Evolutionary conservation across 1,140 invertebrate species (phyloP).

Genomic region (Leucophenga varia): DNA sequence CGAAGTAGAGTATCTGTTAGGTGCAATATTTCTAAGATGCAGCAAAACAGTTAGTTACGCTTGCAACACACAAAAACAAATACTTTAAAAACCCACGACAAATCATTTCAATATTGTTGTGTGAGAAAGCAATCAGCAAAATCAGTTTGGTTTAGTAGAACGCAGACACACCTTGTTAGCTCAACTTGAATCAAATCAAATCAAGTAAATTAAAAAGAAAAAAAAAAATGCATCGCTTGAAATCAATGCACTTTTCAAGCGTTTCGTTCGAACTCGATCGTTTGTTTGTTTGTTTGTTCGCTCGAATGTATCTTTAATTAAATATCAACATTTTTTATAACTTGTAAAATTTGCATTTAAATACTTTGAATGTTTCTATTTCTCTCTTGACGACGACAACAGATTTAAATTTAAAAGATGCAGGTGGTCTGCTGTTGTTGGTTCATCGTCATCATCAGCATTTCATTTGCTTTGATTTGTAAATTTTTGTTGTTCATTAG

Average conservation of each 20-base stretch:
- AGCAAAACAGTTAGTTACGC: conserved; percentile 25
- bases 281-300: no score
- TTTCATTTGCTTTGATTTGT: conserved; percentile 14
- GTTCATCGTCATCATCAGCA: no score
- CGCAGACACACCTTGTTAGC: no score
- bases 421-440: no score
- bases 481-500: conserved; percentile 43
- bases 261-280: no score
- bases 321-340: conserved; percentile 53
- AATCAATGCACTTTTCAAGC: no score
- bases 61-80: conserved; percentile 4
- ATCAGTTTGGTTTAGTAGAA: no score
- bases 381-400: conserved; percentile 16
- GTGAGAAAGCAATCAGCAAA: conserved; percentile 1
- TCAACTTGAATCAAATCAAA: no score
- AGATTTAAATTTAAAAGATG: conserved; percentile 15
- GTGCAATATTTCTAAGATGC: conserved; percentile 38
- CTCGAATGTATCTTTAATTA: conserved; percentile 38
- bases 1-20: no score
- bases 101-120: no score
- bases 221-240: no score
- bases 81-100: conserved; percentile 6
- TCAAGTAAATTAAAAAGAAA: no score
- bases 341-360: conserved; percentile 45
- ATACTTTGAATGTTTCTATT: conserved; percentile 47